These are phyloP conservation scores for Xiphorhynchus elegans DNA, from an alignment of 2,113 vertebrate genomes.

Conservation along the genomic window DNA sequence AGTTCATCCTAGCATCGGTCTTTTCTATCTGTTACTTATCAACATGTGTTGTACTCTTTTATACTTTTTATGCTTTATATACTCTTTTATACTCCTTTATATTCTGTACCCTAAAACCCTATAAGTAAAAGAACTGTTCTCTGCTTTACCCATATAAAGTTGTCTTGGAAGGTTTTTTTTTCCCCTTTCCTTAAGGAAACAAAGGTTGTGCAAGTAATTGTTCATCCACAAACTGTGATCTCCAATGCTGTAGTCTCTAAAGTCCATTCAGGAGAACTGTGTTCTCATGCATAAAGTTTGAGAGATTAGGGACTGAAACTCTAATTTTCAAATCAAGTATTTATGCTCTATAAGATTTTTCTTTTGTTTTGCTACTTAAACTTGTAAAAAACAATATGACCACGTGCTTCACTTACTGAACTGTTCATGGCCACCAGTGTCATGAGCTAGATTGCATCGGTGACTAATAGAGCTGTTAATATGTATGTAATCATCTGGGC, in stretches of 20 bases:
- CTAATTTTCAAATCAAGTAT: background rate
- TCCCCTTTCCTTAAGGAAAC: too few species aligned
- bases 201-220: background rate
- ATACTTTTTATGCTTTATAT: too few species aligned
- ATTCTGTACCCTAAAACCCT: too few species aligned
- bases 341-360: background rate
- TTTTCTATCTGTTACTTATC: too few species aligned
- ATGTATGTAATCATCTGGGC: background rate
- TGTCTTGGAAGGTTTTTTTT: too few species aligned
- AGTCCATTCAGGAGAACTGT: background rate
- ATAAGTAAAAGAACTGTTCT: too few species aligned
- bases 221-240: background rate
- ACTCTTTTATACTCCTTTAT: too few species aligned
- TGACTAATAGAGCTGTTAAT: background rate
- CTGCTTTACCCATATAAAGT: too few species aligned
- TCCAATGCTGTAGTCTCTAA: background rate
- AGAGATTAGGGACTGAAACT: background rate
- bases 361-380: background rate
- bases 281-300: background rate
- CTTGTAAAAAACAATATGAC: background rate
- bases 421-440: background rate
- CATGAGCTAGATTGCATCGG: background rate
- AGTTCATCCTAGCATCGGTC: too few species aligned
- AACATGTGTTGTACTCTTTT: too few species aligned
- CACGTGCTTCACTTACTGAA: background rate